A percentile compares a stretch with the other conserved stretches of the same genome.
Conservation (phyloP, 1,140 invertebrate genomes). For the Lucilia sericata region DNA sequence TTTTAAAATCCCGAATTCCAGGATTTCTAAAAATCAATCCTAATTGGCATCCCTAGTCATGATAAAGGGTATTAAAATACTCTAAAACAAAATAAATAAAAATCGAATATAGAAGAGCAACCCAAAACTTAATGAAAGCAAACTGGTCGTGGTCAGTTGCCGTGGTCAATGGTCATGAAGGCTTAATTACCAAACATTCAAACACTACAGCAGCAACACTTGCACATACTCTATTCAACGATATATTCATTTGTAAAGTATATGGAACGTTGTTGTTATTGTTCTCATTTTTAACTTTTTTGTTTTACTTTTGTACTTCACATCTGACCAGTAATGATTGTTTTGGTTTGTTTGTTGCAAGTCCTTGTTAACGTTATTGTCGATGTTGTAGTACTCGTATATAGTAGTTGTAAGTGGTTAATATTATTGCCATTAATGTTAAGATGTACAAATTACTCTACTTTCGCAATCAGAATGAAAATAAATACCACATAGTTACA, state of each 20-base stretch:
- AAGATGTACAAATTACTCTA: slow-evolving; percentile 38
- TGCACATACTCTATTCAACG: background rate
- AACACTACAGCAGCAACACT: background rate
- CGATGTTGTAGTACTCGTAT: background rate
- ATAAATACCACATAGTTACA: background rate
- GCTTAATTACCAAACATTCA: slow-evolving; percentile 30
- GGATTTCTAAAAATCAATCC: too few species aligned
- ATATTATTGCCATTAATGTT: slow-evolving; percentile 35
- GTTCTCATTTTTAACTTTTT: background rate
- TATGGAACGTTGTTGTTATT: too few species aligned
- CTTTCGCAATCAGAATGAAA: slow-evolving; percentile 8
- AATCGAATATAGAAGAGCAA: slow-evolving; percentile 24
- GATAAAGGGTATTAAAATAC: background rate
- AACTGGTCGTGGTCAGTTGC: slow-evolving; percentile 66
- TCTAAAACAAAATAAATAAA: background rate
- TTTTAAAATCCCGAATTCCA: too few species aligned
- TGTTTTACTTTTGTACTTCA: background rate
- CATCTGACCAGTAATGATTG: slow-evolving; percentile 23
- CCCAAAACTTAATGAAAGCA: slow-evolving; percentile 48
- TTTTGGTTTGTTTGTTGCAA: background rate
- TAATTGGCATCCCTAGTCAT: too few species aligned
- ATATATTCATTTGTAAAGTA: background rate
- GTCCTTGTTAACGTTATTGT: background rate
- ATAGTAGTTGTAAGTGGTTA: background rate
- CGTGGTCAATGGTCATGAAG: slow-evolving; percentile 61